Conservation (phyloP, 2,113 vertebrate genomes). For the Periophthalmodon schlosseri region DNA sequence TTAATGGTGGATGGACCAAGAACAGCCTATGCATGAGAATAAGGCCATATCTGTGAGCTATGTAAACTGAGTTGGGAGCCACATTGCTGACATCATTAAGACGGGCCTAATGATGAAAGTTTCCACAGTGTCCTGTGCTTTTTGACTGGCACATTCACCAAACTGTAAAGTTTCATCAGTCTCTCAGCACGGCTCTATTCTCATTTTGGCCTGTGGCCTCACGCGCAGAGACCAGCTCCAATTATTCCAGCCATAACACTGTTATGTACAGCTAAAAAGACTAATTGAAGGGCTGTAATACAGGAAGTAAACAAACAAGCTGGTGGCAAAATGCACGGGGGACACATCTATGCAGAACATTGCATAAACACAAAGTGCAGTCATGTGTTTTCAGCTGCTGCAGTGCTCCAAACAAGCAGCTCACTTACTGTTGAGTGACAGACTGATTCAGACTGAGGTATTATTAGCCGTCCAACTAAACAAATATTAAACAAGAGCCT, state of each 20-base stretch:
- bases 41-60: slow-evolving; percentile 24
- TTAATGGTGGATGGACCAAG: slow-evolving; percentile 40
- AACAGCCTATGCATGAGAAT: slow-evolving; percentile 30
- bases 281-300: slow-evolving; percentile 33
- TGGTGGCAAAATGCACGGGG: slow-evolving; percentile 13
- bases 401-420: slow-evolving; percentile 30
- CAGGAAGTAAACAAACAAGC: slow-evolving; percentile 22
- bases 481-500: slow-evolving; percentile 45
- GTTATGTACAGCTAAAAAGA: slow-evolving; percentile 38
- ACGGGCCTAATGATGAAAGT: slow-evolving; percentile 51
- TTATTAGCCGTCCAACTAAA: slow-evolving; percentile 50
- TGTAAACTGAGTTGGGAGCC: slow-evolving; percentile 47
- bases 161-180: slow-evolving; percentile 17
- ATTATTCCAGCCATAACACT: slow-evolving; percentile 44
- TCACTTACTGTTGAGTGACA: slow-evolving; percentile 40
- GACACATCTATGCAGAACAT: background rate
- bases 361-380: slow-evolving; percentile 5
- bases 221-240: slow-evolving; percentile 34
- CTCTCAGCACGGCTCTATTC: slow-evolving; percentile 35
- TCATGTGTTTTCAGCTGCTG: slow-evolving; percentile 23
- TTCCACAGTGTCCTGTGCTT: slow-evolving; percentile 35
- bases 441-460: slow-evolving; percentile 43
- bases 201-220: slow-evolving; percentile 54
- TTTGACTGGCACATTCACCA: slow-evolving; percentile 24
- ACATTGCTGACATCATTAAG: slow-evolving; percentile 59